Percentiles rank a stretch among this genome's conserved stretches.
phyloP scores from a whole-genome alignment of 1,140 invertebrate species.

The Mya arenaria region DNA sequence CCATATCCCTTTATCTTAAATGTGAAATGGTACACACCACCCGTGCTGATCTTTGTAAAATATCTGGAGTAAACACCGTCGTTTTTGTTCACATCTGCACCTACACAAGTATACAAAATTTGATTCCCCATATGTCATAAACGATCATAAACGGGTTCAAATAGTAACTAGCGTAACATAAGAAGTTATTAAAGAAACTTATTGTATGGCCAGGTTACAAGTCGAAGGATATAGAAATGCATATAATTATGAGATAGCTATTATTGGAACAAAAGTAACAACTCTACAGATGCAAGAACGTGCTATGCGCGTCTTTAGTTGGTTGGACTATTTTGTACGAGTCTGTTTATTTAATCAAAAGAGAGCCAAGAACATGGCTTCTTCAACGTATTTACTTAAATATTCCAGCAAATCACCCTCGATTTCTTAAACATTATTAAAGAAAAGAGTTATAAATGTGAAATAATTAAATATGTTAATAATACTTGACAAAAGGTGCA shows the following conservation, averaged over 20 bases:
- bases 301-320: too few species aligned
- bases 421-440: not conserved
- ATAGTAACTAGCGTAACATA: not conserved
- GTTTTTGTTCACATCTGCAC: conserved; percentile 85
- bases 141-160: not conserved
- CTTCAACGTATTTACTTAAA: not conserved
- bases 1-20: conserved; percentile 38
- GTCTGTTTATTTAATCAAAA: too few species aligned
- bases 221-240: not conserved
- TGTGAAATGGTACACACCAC: conserved; percentile 80
- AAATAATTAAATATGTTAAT: not conserved
- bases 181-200: not conserved
- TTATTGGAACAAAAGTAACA: not conserved
- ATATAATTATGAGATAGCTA: not conserved
- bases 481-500: not conserved
- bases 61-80: conserved; percentile 87
- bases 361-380: not conserved
- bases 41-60: conserved; percentile 81
- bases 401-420: not conserved
- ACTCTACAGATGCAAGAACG: not conserved
- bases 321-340: too few species aligned
- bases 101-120: conserved; percentile 74
- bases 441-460: not conserved
- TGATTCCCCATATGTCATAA: not conserved
- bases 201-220: not conserved